phyloP scores from a whole-genome alignment of 2,797 vertebrate species.

The Sebastes alutus region DNA sequence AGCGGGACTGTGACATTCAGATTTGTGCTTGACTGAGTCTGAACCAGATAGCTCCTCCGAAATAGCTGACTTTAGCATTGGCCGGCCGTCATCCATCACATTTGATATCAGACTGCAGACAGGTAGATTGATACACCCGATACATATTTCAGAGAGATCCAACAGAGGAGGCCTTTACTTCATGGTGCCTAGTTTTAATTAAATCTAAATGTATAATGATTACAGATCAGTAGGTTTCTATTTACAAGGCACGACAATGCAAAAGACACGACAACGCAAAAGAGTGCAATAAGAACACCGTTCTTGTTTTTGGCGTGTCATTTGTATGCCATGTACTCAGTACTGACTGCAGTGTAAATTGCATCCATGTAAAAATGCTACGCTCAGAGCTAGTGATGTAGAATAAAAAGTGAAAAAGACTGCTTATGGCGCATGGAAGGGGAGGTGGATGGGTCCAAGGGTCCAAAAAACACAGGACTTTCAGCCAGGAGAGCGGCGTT shows the following conservation, averaged over 20 bases:
- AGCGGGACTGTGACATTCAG: conserved; percentile 76
- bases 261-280: no score
- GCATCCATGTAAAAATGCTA: neutral
- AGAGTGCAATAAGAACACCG: neutral
- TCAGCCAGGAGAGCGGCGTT: no score
- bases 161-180: conserved; percentile 18
- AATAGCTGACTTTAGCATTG: conserved; percentile 76
- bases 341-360: neutral
- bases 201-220: conserved; percentile 15
- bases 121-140: conserved; percentile 71
- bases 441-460: neutral
- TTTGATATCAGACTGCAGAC: conserved; percentile 69
- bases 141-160: conserved; percentile 48
- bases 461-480: neutral
- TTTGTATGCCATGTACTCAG: neutral
- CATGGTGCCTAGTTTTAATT: conserved; percentile 12
- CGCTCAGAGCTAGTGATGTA: neutral
- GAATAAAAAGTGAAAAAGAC: neutral
- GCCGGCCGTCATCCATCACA: conserved; percentile 74
- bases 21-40: conserved; percentile 70
- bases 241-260: neutral
- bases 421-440: neutral
- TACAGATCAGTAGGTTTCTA: neutral
- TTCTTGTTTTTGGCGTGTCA: neutral
- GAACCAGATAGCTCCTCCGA: conserved; percentile 71